Evolutionary conservation across 2,888 invertebrate species (phyloP), one percentile per base, ranked within the genome.

Genomic region (Copidosoma aretas): DNA sequence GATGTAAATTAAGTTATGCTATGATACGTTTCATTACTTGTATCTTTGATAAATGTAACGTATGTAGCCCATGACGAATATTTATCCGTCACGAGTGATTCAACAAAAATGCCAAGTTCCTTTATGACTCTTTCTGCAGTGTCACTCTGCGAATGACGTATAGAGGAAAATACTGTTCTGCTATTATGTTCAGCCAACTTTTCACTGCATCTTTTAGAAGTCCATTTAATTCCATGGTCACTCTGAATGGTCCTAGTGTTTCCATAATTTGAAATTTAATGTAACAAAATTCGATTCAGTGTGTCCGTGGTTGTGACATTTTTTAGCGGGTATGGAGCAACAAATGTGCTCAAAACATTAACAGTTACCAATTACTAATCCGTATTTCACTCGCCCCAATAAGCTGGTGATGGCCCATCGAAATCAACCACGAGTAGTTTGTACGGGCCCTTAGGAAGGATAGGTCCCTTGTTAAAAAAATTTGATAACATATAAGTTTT

Each of bases 131-230:
- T 4, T 21, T 56, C 56, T 3, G 24, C 56, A 2, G 4, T 14
- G 14, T 56, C 24, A 15, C 25, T 32, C 25, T 32, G 24, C 15
- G 56, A 4, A 56, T 56, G 56, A 15, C 56, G 12, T 5, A 56
- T 56, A 5, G 56, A 56, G 14, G 17, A 24, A 56, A 56, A 56
- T 10, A 56, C n/a, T n/a, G n/a, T n/a, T n/a, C n/a, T n/a, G n/a
- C n/a, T n/a, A n/a, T n/a, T n/a, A n/a, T n/a, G n/a, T n/a, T n/a
- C n/a, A n/a, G n/a, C n/a, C n/a, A n/a, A n/a, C n/a, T n/a, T n/a
- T n/a, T n/a, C n/a, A n/a, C n/a, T n/a, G n/a, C n/a, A n/a, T n/a
- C n/a, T n/a, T n/a, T n/a, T n/a, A n/a, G n/a, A n/a, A n/a, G n/a
- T n/a, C n/a, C n/a, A n/a, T n/a, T n/a, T n/a, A n/a, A n/a, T n/a